Conservation (phyloP, 2,888 invertebrate species). For the Fragum fragum region DNA sequence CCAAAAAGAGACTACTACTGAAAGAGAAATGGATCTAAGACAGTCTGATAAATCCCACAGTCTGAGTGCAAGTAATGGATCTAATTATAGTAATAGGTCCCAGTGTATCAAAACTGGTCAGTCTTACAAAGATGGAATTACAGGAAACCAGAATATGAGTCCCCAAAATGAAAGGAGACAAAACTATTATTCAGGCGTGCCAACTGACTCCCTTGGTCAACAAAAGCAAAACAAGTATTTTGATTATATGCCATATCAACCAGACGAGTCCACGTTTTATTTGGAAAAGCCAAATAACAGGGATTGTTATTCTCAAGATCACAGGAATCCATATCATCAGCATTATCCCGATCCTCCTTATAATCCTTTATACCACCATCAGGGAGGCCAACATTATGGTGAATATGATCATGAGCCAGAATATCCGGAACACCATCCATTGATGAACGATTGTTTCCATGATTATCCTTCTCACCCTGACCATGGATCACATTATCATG, state of each 20-base stretch:
- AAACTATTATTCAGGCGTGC: background rate
- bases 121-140: background rate
- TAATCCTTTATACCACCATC: background rate
- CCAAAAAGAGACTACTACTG: background rate
- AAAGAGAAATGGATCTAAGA: background rate
- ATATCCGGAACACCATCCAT: background rate
- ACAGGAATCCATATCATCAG: background rate
- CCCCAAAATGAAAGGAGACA: background rate
- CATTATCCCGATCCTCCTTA: background rate
- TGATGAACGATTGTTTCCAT: background rate
- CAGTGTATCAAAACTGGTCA: background rate
- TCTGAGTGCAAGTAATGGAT: background rate
- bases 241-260: background rate
- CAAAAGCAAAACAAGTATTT: background rate
- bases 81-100: background rate
- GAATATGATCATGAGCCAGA: background rate
- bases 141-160: background rate
- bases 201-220: background rate
- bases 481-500: background rate
- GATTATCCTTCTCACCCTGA: background rate
- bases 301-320: background rate
- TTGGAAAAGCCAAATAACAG: background rate
- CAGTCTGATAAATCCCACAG: background rate
- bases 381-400: background rate
- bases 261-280: background rate